Evolutionary conservation across 2,888 invertebrate genomes (phyloP).

Genomic region (Phasia obesa): DNA sequence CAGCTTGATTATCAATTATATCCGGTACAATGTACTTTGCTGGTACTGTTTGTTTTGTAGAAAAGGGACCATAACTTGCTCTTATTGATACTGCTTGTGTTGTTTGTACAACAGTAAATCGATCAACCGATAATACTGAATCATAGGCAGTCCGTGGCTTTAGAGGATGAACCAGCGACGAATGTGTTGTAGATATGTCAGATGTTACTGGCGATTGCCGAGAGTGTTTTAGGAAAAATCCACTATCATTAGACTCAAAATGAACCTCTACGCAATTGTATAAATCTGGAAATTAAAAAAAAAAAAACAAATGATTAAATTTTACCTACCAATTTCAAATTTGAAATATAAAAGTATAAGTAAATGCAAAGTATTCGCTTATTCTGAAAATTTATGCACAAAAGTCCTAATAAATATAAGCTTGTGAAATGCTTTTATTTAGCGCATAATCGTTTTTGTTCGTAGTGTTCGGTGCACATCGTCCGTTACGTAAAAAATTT

Average conservation of each 20-base stretch:
- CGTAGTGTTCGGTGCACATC: no score
- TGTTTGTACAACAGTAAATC: constrained; percentile 95
- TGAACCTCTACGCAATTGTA: constrained; percentile 90
- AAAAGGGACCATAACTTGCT: constrained; percentile 96
- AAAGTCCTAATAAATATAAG: no score
- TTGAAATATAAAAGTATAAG: not conserved
- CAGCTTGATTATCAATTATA: constrained; percentile 86
- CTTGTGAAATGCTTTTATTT: no score
- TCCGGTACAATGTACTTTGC: constrained; percentile 93
- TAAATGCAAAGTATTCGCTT: no score
- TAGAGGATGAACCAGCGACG: constrained; percentile 75
- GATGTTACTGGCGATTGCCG: constrained; percentile 86
- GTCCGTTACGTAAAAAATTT: no score
- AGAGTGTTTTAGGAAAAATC: constrained; percentile 93
- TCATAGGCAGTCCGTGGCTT: constrained; percentile 82
- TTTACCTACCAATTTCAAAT: not conserved
- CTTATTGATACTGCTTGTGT: constrained; percentile 95
- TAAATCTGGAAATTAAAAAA: constrained; percentile 56
- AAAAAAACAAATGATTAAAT: not conserved
- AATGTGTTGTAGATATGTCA: constrained; percentile 79
- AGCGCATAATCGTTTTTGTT: no score
- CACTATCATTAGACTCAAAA: constrained; percentile 95
- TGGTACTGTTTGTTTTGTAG: constrained; percentile 96
- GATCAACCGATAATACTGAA: constrained; percentile 90
- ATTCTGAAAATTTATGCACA: no score